Evolutionary conservation across 2,797 vertebrate genomes (phyloP), one percentile per base, ranked within the genome.

Genomic region (Siniperca undulata): DNA sequence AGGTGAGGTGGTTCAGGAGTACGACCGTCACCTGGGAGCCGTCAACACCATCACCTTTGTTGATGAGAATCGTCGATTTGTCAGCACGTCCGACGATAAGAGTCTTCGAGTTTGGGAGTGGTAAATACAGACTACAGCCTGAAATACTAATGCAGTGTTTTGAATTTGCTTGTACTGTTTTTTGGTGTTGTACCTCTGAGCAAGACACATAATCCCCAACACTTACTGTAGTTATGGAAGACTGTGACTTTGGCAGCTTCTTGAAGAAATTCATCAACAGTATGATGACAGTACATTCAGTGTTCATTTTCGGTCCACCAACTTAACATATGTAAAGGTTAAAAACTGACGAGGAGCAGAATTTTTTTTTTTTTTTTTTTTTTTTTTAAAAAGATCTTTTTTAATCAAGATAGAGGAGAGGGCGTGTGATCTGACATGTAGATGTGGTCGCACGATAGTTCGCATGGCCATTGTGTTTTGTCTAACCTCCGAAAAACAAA

Each of bases 11-110:
- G 98, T 99, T 38, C 98, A 99, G 91, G 98, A 99, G 80, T 99
- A 99, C 0, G 98, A 99, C 78, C 95, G 98, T 74, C 98, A 99
- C 92, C 94, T 99, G 92, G 98, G 98, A 40, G 98, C 98, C n/a
- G 98, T 99, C 90, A 99, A 99, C 95, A 99, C 98, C 78, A 99
- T 99, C 96, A 99, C 99, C 24, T 99, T 99, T 78, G 98, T 99
- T 61, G 98, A 99, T 78, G 98, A 99, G 88, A 99, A 98, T 17
- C 97, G 98, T 5, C 97, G 98, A 48, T 99, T 99, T 80, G 98
- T 99, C 91, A 99, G 98, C 90, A 99, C 98, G 0, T 99, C 98
- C 0, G 98, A 99, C 62, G 98, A 99, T 89, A 99, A 99, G 95
- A 99, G 98, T 88, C 96, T 99, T 55, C 95, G 98, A 74, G 98